Base-by-base conservation (phyloP, 1,140 invertebrate species). In the Panagrolaimus sp. region DNA sequence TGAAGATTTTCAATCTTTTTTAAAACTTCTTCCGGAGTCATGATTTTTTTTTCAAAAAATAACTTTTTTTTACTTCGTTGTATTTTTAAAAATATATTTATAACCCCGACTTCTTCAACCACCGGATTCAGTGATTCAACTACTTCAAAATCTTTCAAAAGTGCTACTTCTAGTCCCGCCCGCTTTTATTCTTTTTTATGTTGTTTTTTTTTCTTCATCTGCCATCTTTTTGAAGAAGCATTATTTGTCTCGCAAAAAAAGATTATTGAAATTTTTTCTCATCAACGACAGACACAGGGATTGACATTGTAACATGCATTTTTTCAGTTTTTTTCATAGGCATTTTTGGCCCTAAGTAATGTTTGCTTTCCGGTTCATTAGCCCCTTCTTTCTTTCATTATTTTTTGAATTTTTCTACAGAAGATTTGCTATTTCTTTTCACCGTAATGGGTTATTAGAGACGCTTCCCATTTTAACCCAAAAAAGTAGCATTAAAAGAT, bases 1-100 rank as follows among this genome's bases (percentile, higher is more conserved):
- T 57, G 48, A 31, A 70, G 68, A 13, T 72, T 65, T 14, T 16
- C 20, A 68, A 68, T 14, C 9, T 47, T 7, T 13, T 66, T 47
- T 31, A 64, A 64, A 64, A 64, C 63, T 64, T 64, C 63, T 13
- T 64, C 42, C 11, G 63, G 45, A 14, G 27, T 31, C 63, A 64
- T 64, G 42, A 23, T 64, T 14, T 13, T 11, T 16, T 9, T 11
- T 20, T 57, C n/a, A 57, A 57, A 57, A 57, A 25, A 20, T 27
- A 27, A 57, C 20, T 57, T 27, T 16, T 1, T 20, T 20, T 14
- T 51, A 8, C 20, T 11, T 20, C 51, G n/a, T n/a, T n/a, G n/a
- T n/a, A n/a, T 20, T 57, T 27, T 16, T 5, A 57, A 57, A 57
- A 57, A 57, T 27, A 11, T 57, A 57, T 20, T 25, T 20, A 3